phyloP scores from a whole-genome alignment of 2,888 invertebrate genomes.

The Diadegma fenestrale region DNA sequence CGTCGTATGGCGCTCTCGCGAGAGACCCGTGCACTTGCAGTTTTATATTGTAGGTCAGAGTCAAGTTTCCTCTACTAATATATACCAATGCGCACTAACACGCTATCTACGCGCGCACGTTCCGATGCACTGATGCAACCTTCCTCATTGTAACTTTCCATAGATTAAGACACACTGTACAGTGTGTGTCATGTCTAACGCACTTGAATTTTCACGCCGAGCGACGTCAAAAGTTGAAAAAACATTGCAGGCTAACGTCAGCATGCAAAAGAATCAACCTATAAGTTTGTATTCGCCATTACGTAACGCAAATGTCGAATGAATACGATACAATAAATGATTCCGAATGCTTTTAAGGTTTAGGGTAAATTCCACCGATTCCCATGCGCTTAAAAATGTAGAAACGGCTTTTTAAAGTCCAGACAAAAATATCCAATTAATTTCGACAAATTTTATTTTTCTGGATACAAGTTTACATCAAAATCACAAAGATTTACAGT shows the following conservation, averaged over 20 bases:
- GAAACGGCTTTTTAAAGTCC: neutral
- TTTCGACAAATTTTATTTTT: neutral
- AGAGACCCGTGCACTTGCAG: slow-evolving; percentile 70
- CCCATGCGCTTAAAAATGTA: neutral
- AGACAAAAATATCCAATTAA: neutral
- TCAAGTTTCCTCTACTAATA: slow-evolving; percentile 76
- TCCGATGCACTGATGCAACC: slow-evolving; percentile 64
- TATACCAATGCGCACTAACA: slow-evolving; percentile 38
- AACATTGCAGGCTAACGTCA: slow-evolving; percentile 8
- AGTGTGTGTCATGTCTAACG: slow-evolving; percentile 19
- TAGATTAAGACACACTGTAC: slow-evolving; percentile 38
- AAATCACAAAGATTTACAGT: neutral
- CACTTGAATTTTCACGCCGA: slow-evolving; percentile 35
- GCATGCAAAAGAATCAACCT: neutral
- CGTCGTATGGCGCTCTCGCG: slow-evolving; percentile 57
- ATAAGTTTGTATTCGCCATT: neutral
- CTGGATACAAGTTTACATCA: no score
- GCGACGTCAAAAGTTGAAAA: neutral
- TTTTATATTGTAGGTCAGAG: slow-evolving; percentile 77
- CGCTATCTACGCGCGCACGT: slow-evolving; percentile 51
- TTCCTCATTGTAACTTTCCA: slow-evolving; percentile 67
- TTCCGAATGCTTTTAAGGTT: neutral
- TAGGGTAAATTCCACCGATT: neutral
- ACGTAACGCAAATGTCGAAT: slow-evolving; percentile 7
- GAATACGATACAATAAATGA: neutral